Evolutionary conservation across 2,797 vertebrate genomes (phyloP).

Genomic region (Chelidonichthys spinosus): DNA sequence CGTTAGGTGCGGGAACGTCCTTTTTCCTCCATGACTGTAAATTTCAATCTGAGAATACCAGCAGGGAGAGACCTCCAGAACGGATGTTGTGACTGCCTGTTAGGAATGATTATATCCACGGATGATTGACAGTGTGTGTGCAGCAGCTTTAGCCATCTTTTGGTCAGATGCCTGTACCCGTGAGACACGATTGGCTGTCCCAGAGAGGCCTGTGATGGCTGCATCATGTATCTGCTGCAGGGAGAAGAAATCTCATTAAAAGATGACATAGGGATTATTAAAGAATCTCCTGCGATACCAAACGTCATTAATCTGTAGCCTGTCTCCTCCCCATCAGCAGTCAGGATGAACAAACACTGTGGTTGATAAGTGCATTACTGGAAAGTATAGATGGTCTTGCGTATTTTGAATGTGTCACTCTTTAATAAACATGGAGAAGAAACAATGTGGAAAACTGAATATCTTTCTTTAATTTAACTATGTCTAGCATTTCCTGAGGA

Average conservation of each 20-base stretch:
- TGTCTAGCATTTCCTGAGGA: too few species aligned
- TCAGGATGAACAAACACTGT: conserved; percentile 34
- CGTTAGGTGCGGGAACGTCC: conserved; percentile 36
- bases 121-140: conserved; percentile 44
- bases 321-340: conserved; percentile 38
- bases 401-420: neutral
- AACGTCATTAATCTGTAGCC: conserved; percentile 52
- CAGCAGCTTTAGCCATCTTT: conserved; percentile 34
- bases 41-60: conserved; percentile 18
- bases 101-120: conserved; percentile 36
- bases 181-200: conserved; percentile 46
- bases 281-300: conserved; percentile 49
- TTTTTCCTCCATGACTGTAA: conserved; percentile 44
- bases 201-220: conserved; percentile 39
- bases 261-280: conserved; percentile 65
- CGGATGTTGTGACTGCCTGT: conserved; percentile 23
- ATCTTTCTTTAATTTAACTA: neutral
- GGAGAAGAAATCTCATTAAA: conserved; percentile 65
- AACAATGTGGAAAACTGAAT: neutral
- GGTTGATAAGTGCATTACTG: neutral
- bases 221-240: conserved; percentile 55
- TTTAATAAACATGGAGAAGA: neutral
- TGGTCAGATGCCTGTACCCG: conserved; percentile 42
- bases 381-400: neutral
- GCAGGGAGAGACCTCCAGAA: conserved; percentile 36